These are phyloP conservation scores for Drosophila subobscura DNA, from an alignment of 1,140 invertebrate species.

Conservation along the genomic window DNA sequence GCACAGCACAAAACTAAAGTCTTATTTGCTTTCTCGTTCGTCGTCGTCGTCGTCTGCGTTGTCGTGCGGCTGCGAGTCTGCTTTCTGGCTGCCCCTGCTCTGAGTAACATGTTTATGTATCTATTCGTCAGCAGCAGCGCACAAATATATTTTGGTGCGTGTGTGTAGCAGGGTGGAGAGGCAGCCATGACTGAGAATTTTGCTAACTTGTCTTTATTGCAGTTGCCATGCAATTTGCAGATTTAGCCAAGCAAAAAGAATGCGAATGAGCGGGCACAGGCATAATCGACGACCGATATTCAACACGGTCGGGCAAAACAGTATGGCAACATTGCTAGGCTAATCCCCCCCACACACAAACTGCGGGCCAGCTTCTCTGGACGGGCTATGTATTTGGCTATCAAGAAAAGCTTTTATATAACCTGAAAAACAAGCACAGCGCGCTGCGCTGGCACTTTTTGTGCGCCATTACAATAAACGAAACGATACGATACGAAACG, in stretches of 20 bases:
- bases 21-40: constrained; percentile 22
- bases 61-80: constrained; percentile 9
- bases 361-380: constrained; percentile 1
- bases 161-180: not conserved
- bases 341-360: not conserved
- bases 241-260: constrained; percentile 31
- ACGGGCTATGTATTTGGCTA: not conserved
- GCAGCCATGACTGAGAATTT: too few relatives aligned
- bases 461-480: constrained; percentile 43
- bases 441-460: constrained; percentile 53
- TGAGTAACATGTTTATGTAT: constrained; percentile 16
- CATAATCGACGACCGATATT: constrained; percentile 54
- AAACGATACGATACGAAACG: constrained; percentile 22
- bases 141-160: constrained; percentile 26
- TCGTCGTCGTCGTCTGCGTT: constrained; percentile 15
- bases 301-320: constrained; percentile 11
- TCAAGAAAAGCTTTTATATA: constrained; percentile 42
- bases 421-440: constrained; percentile 49
- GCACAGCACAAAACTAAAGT: constrained; percentile 11
- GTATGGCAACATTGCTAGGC: constrained; percentile 41
- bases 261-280: constrained; percentile 42
- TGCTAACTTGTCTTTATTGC: constrained; percentile 2
- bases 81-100: not conserved
- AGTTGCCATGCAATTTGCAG: constrained; percentile 22
- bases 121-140: constrained; percentile 4